Evolutionary conservation across 2,113 vertebrate species (phyloP).

Genomic region (Emydura subglobosa): DNA sequence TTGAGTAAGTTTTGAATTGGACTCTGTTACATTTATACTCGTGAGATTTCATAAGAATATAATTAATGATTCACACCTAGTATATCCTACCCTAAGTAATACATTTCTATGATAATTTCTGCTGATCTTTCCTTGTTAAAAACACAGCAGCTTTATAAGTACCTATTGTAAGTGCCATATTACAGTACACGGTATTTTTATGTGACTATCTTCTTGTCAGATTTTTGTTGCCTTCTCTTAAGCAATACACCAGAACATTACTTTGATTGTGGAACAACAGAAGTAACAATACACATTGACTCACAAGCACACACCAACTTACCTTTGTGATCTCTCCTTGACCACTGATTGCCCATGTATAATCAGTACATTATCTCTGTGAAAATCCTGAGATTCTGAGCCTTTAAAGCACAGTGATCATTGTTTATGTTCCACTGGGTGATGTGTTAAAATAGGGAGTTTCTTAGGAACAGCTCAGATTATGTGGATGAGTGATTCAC

Average conservation of each 20-base stretch:
- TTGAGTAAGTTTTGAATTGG: neutral
- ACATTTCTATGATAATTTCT: neutral
- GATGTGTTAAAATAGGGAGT: constrained; percentile 32
- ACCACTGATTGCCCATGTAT: constrained; percentile 25
- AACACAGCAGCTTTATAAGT: neutral
- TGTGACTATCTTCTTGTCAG: neutral
- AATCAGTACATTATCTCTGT: neutral
- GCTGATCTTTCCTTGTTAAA: neutral
- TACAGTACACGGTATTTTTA: neutral
- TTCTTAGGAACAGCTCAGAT: constrained; percentile 59
- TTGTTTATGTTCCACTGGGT: constrained; percentile 29
- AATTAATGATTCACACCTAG: too few relatives aligned
- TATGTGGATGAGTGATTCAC: constrained; percentile 63
- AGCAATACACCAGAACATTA: neutral
- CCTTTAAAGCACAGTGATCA: constrained; percentile 11
- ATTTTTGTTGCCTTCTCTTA: neutral
- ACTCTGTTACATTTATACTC: neutral
- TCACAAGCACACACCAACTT: neutral
- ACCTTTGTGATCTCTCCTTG: constrained; percentile 26
- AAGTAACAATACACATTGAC: neutral
- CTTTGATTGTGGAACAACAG: neutral
- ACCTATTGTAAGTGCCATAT: neutral
- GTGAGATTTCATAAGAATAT: neutral
- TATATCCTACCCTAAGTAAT: neutral
- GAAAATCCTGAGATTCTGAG: neutral